Base-by-base conservation (phyloP, 1,140 invertebrate species). In the Maniola jurtina region DNA sequence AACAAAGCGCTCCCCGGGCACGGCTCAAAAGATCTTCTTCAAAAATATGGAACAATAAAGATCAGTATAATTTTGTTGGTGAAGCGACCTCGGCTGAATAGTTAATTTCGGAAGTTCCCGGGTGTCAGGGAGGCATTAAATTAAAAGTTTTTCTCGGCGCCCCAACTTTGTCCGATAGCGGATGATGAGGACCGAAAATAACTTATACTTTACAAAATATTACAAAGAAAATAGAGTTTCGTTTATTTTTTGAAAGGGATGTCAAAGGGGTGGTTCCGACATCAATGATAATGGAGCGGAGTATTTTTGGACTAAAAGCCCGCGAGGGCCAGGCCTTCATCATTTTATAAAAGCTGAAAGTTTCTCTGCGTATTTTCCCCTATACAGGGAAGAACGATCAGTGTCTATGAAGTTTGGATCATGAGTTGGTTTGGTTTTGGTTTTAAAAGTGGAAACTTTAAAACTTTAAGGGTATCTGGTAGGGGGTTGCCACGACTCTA, bases 11-110 rank as follows among this genome's bases (percentile, higher is more conserved):
- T 63, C 61, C 48, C 60, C 35, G 50, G 48, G 50, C 48, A 35
- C 54, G 15, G 16, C 38, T 52, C 40, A 40, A 57, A 50, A 61
- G 58, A 45, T 45, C 61, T 66, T 55, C 64, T 40, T 61, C 38
- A 54, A 67, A 67, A 67, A 67, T 67, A 67, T 67, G 59, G 64
- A 67, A 67, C 65, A 67, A 67, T 67, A 67, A 67, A 67, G 65
- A 67, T 67, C 59, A 67, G 59, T 62, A 47, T 67, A 61, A 67
- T 67, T 67, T 62, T 57, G 65, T 67, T 62, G 62, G 62, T 58
- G 13, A 58, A 47, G 59, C 58, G 35, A 52, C 14, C 48, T 9
- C 54, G 34, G 57, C 48, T 67, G 65, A 67, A 60, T 67, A 62
- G 65, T 67, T 67, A 67, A 55, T 64, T 64, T 57, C 42, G 60